A percentile compares a stretch with the other conserved stretches of the same genome.
Conservation (phyloP, 37 sponge, comb jelly and placozoan genomes). For the Halichondria panicea region DNA sequence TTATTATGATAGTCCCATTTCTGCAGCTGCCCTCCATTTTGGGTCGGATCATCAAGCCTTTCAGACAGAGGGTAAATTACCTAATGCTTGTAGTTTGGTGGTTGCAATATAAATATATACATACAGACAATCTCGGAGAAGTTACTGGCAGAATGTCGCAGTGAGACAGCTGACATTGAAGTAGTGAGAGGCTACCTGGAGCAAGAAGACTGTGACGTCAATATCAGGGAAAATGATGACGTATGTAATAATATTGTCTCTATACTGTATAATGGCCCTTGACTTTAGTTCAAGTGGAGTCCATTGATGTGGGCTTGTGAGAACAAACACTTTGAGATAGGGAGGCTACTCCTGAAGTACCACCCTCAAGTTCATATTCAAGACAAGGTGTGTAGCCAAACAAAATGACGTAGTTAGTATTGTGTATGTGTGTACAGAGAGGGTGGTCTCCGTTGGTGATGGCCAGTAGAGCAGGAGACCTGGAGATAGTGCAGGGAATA, state of each 20-base stretch:
- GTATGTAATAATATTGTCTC: too few relatives aligned
- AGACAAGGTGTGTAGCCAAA: neutral
- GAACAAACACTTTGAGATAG: neutral
- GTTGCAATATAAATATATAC: neutral
- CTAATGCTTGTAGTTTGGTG: neutral
- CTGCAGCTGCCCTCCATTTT: too few relatives aligned
- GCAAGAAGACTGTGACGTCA: neutral
- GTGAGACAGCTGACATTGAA: neutral
- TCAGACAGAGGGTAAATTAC: too few relatives aligned
- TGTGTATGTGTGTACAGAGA: neutral
- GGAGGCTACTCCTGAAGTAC: conserved; percentile 1
- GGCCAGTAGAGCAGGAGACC: neutral
- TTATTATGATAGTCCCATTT: too few relatives aligned
- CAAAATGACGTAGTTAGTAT: neutral
- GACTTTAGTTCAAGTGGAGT: too few relatives aligned
- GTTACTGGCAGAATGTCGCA: neutral
- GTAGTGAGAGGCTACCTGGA: neutral
- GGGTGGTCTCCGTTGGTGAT: conserved; percentile 9
- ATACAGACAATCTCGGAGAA: too few relatives aligned
- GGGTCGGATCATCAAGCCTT: too few relatives aligned
- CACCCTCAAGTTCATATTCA: neutral
- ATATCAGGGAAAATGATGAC: neutral
- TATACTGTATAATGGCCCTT: too few relatives aligned
- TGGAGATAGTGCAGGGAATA: conserved; percentile 2
- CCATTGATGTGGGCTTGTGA: conserved; percentile 22